Evolutionary conservation across 1,140 invertebrate genomes (phyloP), one percentile per base, ranked within the genome.

Genomic region (Mactra quadrangularis): DNA sequence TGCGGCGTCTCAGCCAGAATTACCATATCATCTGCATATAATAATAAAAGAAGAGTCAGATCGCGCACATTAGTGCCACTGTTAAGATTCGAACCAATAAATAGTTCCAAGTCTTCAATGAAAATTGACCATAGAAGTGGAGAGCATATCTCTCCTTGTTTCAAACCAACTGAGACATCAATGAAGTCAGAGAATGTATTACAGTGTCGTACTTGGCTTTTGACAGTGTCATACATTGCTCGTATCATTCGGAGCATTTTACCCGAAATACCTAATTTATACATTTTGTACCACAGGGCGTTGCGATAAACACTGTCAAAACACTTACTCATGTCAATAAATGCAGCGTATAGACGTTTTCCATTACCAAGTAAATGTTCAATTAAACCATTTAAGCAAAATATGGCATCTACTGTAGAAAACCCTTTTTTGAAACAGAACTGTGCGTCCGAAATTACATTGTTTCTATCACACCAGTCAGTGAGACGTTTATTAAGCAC

Each of bases 1-100:
- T 78, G 45, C n/a, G 45, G 19, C 22, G 50, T 27, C 35, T 78
- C 19, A 13, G 60, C 29, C 1, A 78, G 11, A 2, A 68, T 50
- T 13, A 38, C 29, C 50, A 68, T 55, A 57, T 68, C 76, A 68
- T 78, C 60, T 17, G 60, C 76, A 62, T 60, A 76, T 25, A 76
- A 27, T 35, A 47, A 45, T 11, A 68, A 25, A n/a, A 45, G 38
- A 4, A 45, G n/a, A 11, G 33, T 68, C 17, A 68, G 11, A 15
- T 68, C 38, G 45, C 45, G 11, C 45, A 68, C n/a, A 68, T 4
- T 11, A 15, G 45, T 13, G 4, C 59, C 59, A 29, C 13, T 62
- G 6, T 3, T 62, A 4, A 11, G 17, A 27, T 62, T 25, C 17
- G 6, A 29, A 11, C n/a, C 9, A n/a, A 62, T 15, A 13, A 3